phyloP scores from a whole-genome alignment of 2,113 vertebrate genomes.

The Recurvirostra avosetta region DNA sequence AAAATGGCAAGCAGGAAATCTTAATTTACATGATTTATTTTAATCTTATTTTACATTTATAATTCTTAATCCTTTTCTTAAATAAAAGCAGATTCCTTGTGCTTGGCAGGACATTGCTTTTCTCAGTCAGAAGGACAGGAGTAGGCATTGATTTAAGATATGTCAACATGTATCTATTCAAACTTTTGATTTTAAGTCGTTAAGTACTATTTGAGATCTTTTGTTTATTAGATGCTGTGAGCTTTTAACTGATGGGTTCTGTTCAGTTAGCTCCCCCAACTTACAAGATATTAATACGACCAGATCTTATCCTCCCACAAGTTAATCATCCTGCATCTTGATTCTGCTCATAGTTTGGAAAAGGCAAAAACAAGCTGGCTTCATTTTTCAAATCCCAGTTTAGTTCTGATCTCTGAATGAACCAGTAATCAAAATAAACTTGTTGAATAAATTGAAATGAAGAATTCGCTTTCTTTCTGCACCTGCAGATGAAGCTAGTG shows the following conservation, averaged over 20 bases:
- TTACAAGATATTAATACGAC: not conserved
- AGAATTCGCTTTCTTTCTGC: conserved; percentile 19
- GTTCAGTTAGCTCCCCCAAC: not conserved
- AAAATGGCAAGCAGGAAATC: not conserved
- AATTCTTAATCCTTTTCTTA: not conserved
- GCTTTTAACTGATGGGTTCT: not conserved
- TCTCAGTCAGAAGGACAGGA: not conserved
- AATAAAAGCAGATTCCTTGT: not conserved
- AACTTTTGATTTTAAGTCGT: not conserved
- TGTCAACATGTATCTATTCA: not conserved
- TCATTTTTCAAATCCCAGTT: not conserved
- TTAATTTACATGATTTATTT: not conserved
- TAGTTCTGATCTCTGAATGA: not conserved
- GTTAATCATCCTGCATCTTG: not conserved
- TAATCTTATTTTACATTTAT: not conserved
- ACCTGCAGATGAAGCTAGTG: conserved; percentile 22
- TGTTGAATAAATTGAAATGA: conserved; percentile 23
- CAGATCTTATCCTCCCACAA: conserved; percentile 8
- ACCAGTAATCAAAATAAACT: not conserved
- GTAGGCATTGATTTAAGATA: not conserved
- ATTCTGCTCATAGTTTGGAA: not conserved
- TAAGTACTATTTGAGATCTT: not conserved
- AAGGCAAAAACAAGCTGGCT: not conserved
- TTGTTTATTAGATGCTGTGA: not conserved
- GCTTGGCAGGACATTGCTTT: not conserved